Conservation (phyloP, 2,113 vertebrate species). For the Electrona antarctica region DNA sequence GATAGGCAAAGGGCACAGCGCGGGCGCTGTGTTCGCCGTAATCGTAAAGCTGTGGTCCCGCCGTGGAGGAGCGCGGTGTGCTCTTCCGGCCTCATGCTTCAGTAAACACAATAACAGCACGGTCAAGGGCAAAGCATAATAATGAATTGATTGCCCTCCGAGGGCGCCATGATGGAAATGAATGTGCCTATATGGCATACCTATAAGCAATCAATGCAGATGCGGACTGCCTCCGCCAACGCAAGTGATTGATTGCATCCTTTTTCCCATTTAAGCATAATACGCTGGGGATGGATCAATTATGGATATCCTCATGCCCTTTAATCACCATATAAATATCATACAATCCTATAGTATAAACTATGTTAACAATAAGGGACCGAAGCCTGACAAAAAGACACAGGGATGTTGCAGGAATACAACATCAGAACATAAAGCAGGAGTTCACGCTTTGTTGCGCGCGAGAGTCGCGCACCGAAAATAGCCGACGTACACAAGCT, state of each 20-base stretch:
- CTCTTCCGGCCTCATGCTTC: conserved; percentile 44
- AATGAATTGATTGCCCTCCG: conserved; percentile 73
- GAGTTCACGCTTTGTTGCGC: too few species aligned
- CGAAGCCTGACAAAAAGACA: too few species aligned
- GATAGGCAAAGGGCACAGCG: too few species aligned
- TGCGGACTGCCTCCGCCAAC: conserved; percentile 52
- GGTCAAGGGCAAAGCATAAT: conserved; percentile 65
- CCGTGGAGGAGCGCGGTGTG: too few species aligned
- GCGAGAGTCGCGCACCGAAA: too few species aligned
- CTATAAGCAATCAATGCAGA: conserved; percentile 69
- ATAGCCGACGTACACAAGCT: too few species aligned
- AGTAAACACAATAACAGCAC: conserved; percentile 62
- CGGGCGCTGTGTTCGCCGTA: too few species aligned
- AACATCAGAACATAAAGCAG: too few species aligned
- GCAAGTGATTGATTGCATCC: conserved; percentile 66
- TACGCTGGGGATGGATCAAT: conserved; percentile 46
- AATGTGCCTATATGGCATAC: conserved; percentile 59
- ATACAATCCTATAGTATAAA: too few species aligned
- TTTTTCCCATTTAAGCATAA: conserved; percentile 59
- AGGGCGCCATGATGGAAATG: conserved; percentile 75
- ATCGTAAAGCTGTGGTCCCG: too few species aligned
- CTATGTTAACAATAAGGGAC: neutral
- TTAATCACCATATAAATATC: conserved; percentile 27
- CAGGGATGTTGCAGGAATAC: too few species aligned
- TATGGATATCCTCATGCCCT: conserved; percentile 38